Conservation (phyloP, 2,797 vertebrate genomes). For the Champsocephalus esox region DNA sequence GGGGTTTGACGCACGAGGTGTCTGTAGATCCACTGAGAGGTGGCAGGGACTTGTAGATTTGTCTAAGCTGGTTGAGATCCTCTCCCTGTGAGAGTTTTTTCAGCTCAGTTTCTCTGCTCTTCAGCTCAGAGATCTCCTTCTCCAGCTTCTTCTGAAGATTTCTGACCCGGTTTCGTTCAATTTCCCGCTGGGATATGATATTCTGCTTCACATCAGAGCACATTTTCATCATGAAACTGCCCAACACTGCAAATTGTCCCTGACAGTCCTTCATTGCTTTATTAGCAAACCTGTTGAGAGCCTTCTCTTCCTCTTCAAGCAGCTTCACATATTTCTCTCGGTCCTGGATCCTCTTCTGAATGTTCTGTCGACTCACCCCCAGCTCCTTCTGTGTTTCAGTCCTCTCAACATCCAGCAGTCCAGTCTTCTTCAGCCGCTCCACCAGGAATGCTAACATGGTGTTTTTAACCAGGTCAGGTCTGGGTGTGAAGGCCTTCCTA, state of each 20-base stretch:
- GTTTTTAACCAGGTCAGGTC: background rate
- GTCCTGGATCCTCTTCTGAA: too few relatives aligned
- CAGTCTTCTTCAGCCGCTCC: background rate
- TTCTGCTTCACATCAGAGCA: background rate
- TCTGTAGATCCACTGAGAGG: too few relatives aligned
- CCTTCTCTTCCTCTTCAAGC: too few relatives aligned
- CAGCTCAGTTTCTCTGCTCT: background rate
- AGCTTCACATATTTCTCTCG: too few relatives aligned
- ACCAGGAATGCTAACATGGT: background rate
- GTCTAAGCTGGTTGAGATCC: too few relatives aligned
- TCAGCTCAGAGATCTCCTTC: background rate
- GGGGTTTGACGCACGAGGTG: too few relatives aligned
- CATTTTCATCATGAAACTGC: background rate
- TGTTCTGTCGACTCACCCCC: too few relatives aligned
- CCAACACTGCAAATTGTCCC: background rate
- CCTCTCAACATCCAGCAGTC: background rate
- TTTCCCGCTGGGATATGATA: background rate
- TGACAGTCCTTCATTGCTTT: background rate
- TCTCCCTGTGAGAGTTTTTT: background rate
- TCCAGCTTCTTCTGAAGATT: background rate
- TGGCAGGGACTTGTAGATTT: too few relatives aligned
- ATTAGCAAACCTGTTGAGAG: background rate
- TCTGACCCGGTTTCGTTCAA: background rate
- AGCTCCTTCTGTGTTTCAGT: too few relatives aligned
- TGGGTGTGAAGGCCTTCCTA: background rate